Evolutionary conservation across 2,888 invertebrate genomes (phyloP).

Genomic region (Nesidiocoris tenuis): DNA sequence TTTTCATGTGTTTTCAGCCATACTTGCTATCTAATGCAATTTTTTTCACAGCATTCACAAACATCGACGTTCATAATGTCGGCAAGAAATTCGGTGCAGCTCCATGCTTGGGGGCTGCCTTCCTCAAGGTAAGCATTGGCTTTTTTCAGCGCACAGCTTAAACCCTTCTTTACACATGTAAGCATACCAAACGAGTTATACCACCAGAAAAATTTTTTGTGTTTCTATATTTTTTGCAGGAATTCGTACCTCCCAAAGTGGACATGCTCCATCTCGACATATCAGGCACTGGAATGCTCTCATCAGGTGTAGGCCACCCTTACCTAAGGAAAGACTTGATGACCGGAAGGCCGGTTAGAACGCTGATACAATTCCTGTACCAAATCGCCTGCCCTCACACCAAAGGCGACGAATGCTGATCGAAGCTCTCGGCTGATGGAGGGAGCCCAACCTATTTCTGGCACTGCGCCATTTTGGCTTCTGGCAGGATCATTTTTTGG

Average conservation of each 20-base stretch:
- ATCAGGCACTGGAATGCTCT: conserved; percentile 60
- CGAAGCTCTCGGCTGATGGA: not conserved
- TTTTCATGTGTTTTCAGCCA: too few species aligned
- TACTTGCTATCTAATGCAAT: too few species aligned
- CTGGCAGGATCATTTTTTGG: not conserved
- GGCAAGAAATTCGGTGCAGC: conserved; percentile 64
- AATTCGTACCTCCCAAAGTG: conserved; percentile 41
- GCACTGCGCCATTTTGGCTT: not conserved
- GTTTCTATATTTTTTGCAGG: too few species aligned
- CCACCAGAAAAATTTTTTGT: too few species aligned
- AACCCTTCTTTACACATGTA: too few species aligned
- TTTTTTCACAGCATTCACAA: conserved; percentile 49
- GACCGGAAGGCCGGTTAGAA: conserved; percentile 65
- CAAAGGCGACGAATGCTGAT: conserved; percentile 46
- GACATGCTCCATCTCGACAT: conserved; percentile 47
- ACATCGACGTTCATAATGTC: conserved; percentile 69
- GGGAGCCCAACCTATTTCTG: not conserved
- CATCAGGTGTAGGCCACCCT: conserved; percentile 59
- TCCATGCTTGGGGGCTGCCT: conserved; percentile 72
- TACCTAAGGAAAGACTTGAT: conserved; percentile 65
- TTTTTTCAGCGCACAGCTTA: too few species aligned
- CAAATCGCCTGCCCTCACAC: conserved; percentile 49
- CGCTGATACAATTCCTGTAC: conserved; percentile 61
- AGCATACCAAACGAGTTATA: too few species aligned
- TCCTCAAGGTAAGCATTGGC: conserved; percentile 55